Base-by-base conservation (phyloP, 2,888 invertebrate genomes). In the Diarsia rubi region DNA sequence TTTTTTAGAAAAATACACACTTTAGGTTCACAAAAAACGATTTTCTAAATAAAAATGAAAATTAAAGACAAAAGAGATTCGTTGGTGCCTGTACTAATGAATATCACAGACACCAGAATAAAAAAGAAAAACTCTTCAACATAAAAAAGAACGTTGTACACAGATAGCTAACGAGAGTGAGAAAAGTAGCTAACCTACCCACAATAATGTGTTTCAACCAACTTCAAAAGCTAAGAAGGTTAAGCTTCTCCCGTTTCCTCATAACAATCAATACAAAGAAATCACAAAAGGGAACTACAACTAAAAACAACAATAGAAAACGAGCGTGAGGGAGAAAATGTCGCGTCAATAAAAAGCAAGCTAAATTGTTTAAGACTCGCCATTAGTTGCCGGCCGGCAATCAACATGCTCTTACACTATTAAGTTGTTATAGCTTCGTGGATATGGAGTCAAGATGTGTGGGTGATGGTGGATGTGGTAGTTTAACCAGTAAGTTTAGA, bases 341-440 rank as follows among this genome's bases (percentile, higher is more conserved):
- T 88, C 75, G 81, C 86, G 73, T 79, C 88, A 82, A 88, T 91
- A 93, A 93, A 93, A 93, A 90, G 90, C 85, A 83, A 85, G 83
- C 89, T 92, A 93, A 94, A 94, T 95, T 93, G 93, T 94, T 94
- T 92, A 94, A 90, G 92, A 92, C 90, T 87, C 54, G 86, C 93
- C 94, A 94, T 95, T 95, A 95, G 93, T 89, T 89, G 90, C 83
- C 88, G 88, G 88, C 90, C 91, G 92, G 89, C 94, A 91, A 92
- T 93, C 93, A 92, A 90, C 93, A 88, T 90, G 93, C 94, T 94
- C 92, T 93, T 94, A 92, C 91, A 93, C 94, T 95, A 95, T 95
- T 94, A 95, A 93, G 92, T 93, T 95, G 94, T 95, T 94, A 94
- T 93, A 92, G 93, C 90, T 88, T 81, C 87, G 90, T 90, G 90